Evolutionary conservation across 2,797 vertebrate genomes (phyloP).

Genomic region (Catamblyrhynchus diadema): DNA sequence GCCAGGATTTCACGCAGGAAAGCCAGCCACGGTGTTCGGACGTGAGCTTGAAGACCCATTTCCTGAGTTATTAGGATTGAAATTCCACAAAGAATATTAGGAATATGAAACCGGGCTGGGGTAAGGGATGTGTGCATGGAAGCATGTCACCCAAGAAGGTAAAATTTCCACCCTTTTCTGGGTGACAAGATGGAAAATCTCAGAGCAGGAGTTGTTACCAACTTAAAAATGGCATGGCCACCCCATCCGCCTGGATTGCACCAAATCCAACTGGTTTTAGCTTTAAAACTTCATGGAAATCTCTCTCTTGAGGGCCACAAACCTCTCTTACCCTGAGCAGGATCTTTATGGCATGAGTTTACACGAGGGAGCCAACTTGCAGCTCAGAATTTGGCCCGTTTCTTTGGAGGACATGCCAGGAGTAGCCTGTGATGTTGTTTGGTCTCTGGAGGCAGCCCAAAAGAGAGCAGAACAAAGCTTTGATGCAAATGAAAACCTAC

Average conservation of each 20-base stretch:
- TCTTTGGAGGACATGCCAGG: slow-evolving; percentile 18
- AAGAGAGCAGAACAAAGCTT: slow-evolving; percentile 64
- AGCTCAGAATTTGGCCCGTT: slow-evolving; percentile 34
- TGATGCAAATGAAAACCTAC: slow-evolving; percentile 60
- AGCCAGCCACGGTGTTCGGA: background rate
- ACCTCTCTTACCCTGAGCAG: background rate
- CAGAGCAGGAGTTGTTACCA: background rate
- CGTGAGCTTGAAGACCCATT: slow-evolving; percentile 53
- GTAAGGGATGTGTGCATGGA: background rate
- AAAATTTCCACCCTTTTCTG: background rate
- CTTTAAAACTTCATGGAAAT: background rate
- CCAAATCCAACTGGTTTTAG: background rate
- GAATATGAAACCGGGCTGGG: background rate
- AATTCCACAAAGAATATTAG: background rate
- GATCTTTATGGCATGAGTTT: background rate
- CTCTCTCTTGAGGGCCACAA: background rate
- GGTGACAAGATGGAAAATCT: background rate
- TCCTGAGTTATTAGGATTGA: slow-evolving; percentile 46
- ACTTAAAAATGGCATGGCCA: background rate
- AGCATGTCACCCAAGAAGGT: background rate
- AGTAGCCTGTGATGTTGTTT: slow-evolving; percentile 59
- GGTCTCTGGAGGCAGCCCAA: slow-evolving; percentile 57
- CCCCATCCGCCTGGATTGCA: background rate
- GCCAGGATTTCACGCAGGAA: slow-evolving; percentile 27
- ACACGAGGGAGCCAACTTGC: background rate